A percentile compares a stretch with the other conserved stretches of the same genome.
phyloP scores from a whole-genome alignment of 2,113 vertebrate species.

The Erinaceus europaeus region DNA sequence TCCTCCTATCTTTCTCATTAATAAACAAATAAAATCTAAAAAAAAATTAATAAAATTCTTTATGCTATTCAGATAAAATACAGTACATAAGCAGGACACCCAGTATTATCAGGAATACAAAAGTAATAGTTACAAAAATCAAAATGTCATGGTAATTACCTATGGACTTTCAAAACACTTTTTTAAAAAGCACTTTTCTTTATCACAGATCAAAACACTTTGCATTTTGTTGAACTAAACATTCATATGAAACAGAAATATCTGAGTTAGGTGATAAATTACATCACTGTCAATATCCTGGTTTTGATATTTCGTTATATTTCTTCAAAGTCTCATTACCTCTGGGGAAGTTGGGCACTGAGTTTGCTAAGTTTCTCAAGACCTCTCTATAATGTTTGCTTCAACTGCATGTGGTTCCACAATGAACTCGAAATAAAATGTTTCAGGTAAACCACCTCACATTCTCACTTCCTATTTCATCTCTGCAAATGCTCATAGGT shows the following conservation, averaged over 20 bases:
- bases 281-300: background rate
- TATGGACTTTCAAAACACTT: background rate
- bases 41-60: too few species aligned
- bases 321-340: background rate
- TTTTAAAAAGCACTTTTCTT: background rate
- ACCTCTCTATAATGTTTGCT: background rate
- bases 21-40: too few species aligned
- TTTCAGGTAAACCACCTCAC: slow-evolving; percentile 30
- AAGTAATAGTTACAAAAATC: background rate
- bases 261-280: too few species aligned
- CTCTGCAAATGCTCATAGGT: background rate
- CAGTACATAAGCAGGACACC: background rate
- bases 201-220: background rate
- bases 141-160: background rate
- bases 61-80: background rate
- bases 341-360: background rate
- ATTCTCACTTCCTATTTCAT: background rate
- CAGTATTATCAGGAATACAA: background rate
- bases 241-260: background rate
- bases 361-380: background rate
- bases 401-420: background rate
- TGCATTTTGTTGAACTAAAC: background rate
- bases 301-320: rapidly evolving
- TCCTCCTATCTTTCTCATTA: too few species aligned
- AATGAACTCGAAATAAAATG: slow-evolving; percentile 15